Evolutionary conservation across 2,888 invertebrate species (phyloP), one percentile per base, ranked within the genome.

Genomic region (Lasioglossum villosulum): DNA sequence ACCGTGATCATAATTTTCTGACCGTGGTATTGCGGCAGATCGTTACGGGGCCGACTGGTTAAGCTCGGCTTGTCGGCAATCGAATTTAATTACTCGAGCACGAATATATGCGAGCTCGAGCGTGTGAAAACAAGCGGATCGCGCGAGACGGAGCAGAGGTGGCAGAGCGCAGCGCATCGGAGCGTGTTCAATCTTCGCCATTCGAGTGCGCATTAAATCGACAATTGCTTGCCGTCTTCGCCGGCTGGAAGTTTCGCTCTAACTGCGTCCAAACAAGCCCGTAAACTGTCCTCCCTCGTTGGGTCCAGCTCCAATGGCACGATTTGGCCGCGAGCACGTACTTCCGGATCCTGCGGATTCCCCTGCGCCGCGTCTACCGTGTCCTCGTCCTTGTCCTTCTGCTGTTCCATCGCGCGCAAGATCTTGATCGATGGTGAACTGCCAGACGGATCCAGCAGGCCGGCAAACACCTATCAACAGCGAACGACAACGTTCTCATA

Each of bases 181-280:
- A 68, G 68, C 68, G 68, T 68, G 56, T 45, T 63, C 70, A 34
- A 86, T 85, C 78, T 77, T 83, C 76, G 68, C 59, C 48, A 70
- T 80, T 66, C 86, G 16, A 12, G 23, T 19, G 78, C 45, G 76
- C 70, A 79, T 86, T 81, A 81, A 86, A 81, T 83, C 78, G 80
- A 66, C 74, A 74, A 86, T 81, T 48, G 80, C 95, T 95, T 94
- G 97, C 98, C 98, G 94, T 98, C 97, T 95, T 98, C 97, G 66
- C 98, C 97, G 75, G 97, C 97, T 84, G 98, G 98, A 92, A 98
- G 95, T 95, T 98, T 97, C 77, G 97, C 97, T 30, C 98, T 97
- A 88, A 98, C 97, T 34, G 97, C 97, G 89, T 97, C 97, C 23
- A 97, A 97, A 12, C 98, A 97, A 95, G 98, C 97, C 86, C 97